Evolutionary conservation across 2,113 vertebrate genomes (phyloP), one percentile per base, ranked within the genome.

Genomic region (Gnathonemus echidnorhynchus): DNA sequence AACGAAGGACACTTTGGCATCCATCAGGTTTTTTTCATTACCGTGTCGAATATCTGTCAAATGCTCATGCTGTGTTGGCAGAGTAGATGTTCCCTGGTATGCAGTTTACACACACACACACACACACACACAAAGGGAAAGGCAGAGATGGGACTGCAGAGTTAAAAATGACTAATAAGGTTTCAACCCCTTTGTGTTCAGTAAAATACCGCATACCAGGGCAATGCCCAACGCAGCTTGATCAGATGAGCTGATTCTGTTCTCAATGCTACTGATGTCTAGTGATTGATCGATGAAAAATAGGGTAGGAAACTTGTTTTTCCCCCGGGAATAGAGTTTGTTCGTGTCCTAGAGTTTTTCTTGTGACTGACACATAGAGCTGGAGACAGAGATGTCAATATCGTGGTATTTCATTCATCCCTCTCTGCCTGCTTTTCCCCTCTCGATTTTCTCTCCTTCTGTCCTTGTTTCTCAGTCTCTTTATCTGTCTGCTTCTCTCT

Each of bases 381-480:
- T 39, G 31, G 74, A 21, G 74, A 24, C 70, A 80, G 88, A n/a
- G 88, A 74, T 24, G 88, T 31, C n/a, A 49, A 8, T 39, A 24
- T 21, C 7, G 7, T 24, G 7, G 5, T 74, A 10, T 39, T 80
- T 70, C 62, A 52, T 24, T 42, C 45, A 46, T 77, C 46, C 27
- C 31, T 49, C 66, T 27, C 48, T 31, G 45, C 48, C 31, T 62
- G 56, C 35, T 50, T 50, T 49, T 50, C 27, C 53, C 42, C 31
- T 49, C 58, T 70, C 13, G 3, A 13, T 27, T 90, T 11, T 86
- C 53, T 39, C 42, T 48, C 42, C 77, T 74, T 53, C 85, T 87
- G 46, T 87, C 90, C 80, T 85, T 89, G 89, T 91, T 90, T 91
- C 88, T 62, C 77, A 88, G 74, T 86, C 83, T 89, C 84, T 85